These are phyloP conservation scores for Takifugu rubripes DNA, from an alignment of 2,797 vertebrate species.

Conservation along the genomic window DNA sequence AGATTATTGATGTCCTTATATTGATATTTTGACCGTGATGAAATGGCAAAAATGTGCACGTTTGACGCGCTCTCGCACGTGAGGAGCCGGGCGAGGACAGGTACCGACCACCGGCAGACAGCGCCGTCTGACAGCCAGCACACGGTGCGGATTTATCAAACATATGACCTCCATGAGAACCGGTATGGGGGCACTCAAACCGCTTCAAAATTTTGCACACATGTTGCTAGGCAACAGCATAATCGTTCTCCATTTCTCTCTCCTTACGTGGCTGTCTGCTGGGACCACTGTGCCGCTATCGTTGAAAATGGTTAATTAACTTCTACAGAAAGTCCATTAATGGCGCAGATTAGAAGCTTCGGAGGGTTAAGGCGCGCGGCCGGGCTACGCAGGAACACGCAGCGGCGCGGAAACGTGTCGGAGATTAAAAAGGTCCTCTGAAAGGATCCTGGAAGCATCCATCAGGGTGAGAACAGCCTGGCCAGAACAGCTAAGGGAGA, in stretches of 20 bases:
- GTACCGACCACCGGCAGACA: slow-evolving; percentile 35
- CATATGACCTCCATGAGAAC: slow-evolving; percentile 74
- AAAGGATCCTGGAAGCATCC: slow-evolving; percentile 30
- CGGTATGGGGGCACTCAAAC: slow-evolving; percentile 74
- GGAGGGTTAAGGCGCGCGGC: slow-evolving; percentile 58
- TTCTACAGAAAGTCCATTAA: slow-evolving; percentile 76
- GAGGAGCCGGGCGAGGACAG: slow-evolving; percentile 23
- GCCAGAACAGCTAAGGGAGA: too few relatives aligned
- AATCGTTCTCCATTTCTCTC: slow-evolving; percentile 68
- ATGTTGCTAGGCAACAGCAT: slow-evolving; percentile 83
- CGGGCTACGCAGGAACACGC: slow-evolving; percentile 23
- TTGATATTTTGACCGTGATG: background rate
- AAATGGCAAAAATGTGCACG: slow-evolving; percentile 28
- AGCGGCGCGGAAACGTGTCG: slow-evolving; percentile 20
- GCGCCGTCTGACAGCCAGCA: slow-evolving; percentile 50
- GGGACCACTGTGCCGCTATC: slow-evolving; percentile 70
- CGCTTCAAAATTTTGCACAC: slow-evolving; percentile 76
- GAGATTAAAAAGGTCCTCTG: slow-evolving; percentile 26
- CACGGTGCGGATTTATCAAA: slow-evolving; percentile 66
- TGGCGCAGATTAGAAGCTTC: slow-evolving; percentile 59
- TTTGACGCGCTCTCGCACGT: slow-evolving; percentile 13
- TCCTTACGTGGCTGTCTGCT: slow-evolving; percentile 63
- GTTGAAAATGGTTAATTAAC: slow-evolving; percentile 76
- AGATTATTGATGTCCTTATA: slow-evolving; percentile 1
- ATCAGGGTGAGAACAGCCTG: background rate